These are phyloP conservation scores for Pituophis catenifer DNA, from an alignment of 2,113 vertebrate genomes.

Conservation along the genomic window DNA sequence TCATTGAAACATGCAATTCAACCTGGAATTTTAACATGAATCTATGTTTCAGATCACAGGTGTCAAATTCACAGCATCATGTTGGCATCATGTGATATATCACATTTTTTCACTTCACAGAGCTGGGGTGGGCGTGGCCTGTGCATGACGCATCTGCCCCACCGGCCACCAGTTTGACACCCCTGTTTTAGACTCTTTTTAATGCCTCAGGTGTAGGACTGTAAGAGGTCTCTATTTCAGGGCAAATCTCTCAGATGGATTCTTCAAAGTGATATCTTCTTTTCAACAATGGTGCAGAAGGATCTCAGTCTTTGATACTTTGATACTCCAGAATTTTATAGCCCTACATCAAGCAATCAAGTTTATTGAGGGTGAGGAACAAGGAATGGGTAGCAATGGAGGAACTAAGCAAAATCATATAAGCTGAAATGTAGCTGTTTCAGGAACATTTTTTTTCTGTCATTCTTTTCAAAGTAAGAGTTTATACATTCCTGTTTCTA, in stretches of 20 bases:
- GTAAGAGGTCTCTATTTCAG: background rate
- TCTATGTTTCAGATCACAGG: background rate
- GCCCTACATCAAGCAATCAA: background rate
- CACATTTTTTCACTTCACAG: too few species aligned
- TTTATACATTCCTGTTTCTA: background rate
- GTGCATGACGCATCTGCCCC: accelerated
- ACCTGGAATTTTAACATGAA: background rate
- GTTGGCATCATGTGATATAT: too few species aligned
- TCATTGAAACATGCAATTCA: background rate
- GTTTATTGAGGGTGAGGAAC: background rate
- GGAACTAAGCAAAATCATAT: background rate
- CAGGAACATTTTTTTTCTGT: background rate
- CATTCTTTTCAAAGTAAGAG: background rate
- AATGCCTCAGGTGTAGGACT: background rate
- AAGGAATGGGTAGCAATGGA: background rate
- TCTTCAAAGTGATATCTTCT: background rate
- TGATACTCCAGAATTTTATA: background rate
- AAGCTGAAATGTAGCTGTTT: background rate
- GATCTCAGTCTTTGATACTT: background rate
- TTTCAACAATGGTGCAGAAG: background rate
- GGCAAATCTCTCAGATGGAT: background rate
- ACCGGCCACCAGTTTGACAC: too few species aligned
- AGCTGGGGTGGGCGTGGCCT: too few species aligned
- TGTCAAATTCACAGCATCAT: too few species aligned
- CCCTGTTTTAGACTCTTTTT: background rate